A percentile compares a stretch with the other conserved stretches of the same genome.
These are phyloP conservation scores for Gymnoscopelus braueri DNA, from an alignment of 2,797 vertebrate genomes.

Conservation along the genomic window DNA sequence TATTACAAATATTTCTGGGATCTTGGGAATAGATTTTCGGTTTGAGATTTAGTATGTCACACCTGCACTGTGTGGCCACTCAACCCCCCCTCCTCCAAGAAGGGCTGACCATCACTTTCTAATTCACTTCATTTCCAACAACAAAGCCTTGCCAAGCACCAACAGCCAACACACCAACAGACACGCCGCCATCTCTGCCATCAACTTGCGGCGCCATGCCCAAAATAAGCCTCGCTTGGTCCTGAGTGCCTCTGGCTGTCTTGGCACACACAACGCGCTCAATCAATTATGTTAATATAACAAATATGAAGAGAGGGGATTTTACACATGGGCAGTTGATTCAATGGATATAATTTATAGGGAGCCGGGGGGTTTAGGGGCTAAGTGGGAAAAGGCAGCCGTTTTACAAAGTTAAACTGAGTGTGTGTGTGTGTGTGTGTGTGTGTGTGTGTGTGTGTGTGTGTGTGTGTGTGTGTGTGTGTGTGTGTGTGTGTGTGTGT, in stretches of 20 bases:
- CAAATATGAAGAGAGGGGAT: conserved; percentile 55
- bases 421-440: conserved; percentile 12
- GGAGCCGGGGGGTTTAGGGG: conserved; percentile 56
- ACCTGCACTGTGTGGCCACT: conserved; percentile 35
- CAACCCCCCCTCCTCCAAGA: conserved; percentile 28
- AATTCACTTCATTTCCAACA: conserved; percentile 75
- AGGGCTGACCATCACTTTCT: conserved; percentile 63
- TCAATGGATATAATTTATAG: conserved; percentile 48
- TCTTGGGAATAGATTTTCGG: conserved; percentile 16
- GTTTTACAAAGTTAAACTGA: conserved; percentile 37
- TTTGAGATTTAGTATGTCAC: not conserved
- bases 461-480: conserved; percentile 7
- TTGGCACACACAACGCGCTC: conserved; percentile 60
- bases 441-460: conserved; percentile 9
- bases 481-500: conserved; percentile 6
- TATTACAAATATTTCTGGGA: conserved; percentile 15
- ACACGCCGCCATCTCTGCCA: conserved; percentile 51
- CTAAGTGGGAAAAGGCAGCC: conserved; percentile 51
- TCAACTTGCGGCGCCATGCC: conserved; percentile 47
- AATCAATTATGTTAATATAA: conserved; percentile 78
- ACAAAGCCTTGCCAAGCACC: conserved; percentile 71
- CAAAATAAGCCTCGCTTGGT: conserved; percentile 49
- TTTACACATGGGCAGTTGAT: conserved; percentile 63
- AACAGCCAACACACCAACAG: conserved; percentile 65
- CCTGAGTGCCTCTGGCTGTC: conserved; percentile 64